phyloP scores from a whole-genome alignment of 2,113 vertebrate genomes.

The Thamnaconus septentrionalis region DNA sequence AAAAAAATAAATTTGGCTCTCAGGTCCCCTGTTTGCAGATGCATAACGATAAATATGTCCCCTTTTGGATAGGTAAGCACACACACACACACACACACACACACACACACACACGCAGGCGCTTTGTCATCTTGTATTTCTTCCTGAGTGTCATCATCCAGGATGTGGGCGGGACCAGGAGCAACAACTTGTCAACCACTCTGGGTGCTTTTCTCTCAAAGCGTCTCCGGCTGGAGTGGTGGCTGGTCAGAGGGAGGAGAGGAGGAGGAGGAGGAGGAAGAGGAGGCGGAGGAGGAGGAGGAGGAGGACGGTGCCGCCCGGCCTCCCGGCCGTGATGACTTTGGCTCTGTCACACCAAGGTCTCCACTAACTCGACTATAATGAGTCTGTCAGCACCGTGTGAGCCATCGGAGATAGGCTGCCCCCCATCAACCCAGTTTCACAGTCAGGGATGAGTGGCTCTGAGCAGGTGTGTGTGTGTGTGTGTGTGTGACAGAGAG shows the following conservation, averaged over 20 bases:
- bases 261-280: too few relatives aligned
- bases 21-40: too few relatives aligned
- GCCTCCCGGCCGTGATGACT: slow-evolving; percentile 42
- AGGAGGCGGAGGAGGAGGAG: slow-evolving; percentile 16
- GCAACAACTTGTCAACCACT: too few relatives aligned
- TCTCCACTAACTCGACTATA: slow-evolving; percentile 59
- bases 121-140: slow-evolving; percentile 5
- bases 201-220: too few relatives aligned
- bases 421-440: slow-evolving; percentile 54
- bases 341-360: slow-evolving; percentile 66
- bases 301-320: slow-evolving; percentile 1
- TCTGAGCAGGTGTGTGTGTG: slow-evolving; percentile 4
- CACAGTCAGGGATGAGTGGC: slow-evolving; percentile 56
- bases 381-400: slow-evolving; percentile 60
- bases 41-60: too few relatives aligned
- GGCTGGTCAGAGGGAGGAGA: too few relatives aligned
- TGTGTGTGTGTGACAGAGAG: slow-evolving; percentile 8
- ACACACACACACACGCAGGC: neutral
- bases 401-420: slow-evolving; percentile 55
- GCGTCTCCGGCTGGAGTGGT: too few relatives aligned
- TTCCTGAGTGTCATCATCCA: too few relatives aligned
- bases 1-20: too few relatives aligned
- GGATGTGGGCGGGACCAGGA: too few relatives aligned
- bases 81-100: too few relatives aligned
- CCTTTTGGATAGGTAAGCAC: too few relatives aligned